Evolutionary conservation across 1,140 invertebrate species (phyloP), one percentile per base, ranked within the genome.

Genomic region (Mylabris phalerata): DNA sequence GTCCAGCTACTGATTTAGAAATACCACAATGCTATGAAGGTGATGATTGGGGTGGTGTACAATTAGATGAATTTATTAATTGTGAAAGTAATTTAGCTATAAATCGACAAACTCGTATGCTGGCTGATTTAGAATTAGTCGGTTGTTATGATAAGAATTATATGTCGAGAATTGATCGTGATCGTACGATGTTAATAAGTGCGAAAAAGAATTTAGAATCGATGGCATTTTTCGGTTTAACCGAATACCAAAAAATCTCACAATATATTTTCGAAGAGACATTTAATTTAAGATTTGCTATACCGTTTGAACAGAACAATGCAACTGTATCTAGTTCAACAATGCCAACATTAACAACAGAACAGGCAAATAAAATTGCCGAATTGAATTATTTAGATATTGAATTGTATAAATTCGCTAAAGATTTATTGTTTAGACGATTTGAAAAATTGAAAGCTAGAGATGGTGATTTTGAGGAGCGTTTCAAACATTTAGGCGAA

Each of bases 261-360:
- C 96, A 98, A 75, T 93, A 93, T 71, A 85, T 98, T 41, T 99
- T 99, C 76, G 95, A 99, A 74, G 87, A 93, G 75, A 96, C 92
- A n/a, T 98, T 99, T 75, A 89, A 92, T 73, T 79, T 98, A 68
- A 82, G 89, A 66, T 97, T 95, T 76, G 85, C 87, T 44, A 84
- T 91, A 63, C 86, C 88, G 25, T 94, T 95, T 73, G 87, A 89
- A 64, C 92, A 95, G 72, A 89, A 93, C 72, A 95, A 95, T 76
- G 84, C 90, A 56, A 94, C 92, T 0, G 80, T 90, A 49, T 91
- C 91, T 13, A 88, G 84, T 68, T 80, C 82, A 47, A 90, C 86
- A 48, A 80, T 92, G 68, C 82, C 82, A 11, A 86, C 84, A 45
- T 76, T 97, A 46, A 84, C 81, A 40, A 71, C 81, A 1, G 79